These are phyloP conservation scores for Cryptoprocta ferox DNA, from an alignment of 2,797 vertebrate species.

Conservation along the genomic window DNA sequence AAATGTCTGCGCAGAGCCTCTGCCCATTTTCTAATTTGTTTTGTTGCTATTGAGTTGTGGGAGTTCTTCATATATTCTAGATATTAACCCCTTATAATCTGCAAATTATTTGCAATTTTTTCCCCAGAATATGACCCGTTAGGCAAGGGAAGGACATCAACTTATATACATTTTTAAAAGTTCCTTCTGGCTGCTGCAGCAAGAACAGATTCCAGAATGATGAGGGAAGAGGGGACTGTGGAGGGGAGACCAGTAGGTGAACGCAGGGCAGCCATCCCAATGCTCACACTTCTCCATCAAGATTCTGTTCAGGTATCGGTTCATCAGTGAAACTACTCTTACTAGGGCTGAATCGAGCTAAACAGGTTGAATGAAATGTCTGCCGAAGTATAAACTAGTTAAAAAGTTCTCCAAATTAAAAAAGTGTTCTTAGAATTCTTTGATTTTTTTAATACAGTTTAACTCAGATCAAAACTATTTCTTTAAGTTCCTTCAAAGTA, in stretches of 20 bases:
- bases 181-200: neutral
- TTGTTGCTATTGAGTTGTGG: neutral
- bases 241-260: too few relatives aligned
- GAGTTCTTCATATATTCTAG: neutral
- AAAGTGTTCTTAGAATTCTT: neutral
- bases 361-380: neutral
- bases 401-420: neutral
- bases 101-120: neutral
- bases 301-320: neutral
- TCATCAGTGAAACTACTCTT: neutral
- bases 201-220: neutral
- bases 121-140: neutral
- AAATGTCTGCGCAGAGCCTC: neutral
- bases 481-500: neutral
- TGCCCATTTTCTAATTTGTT: neutral
- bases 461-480: constrained; percentile 23
- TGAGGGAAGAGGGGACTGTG: neutral
- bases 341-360: neutral
- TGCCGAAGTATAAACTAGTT: neutral
- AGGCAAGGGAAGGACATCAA: neutral
- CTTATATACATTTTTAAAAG: neutral
- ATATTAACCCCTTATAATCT: neutral
- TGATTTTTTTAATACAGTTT: neutral
- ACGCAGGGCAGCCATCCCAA: neutral
- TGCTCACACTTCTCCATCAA: neutral